These are phyloP conservation scores for Strix aluco DNA, from an alignment of 2,113 vertebrate genomes.

Conservation along the genomic window DNA sequence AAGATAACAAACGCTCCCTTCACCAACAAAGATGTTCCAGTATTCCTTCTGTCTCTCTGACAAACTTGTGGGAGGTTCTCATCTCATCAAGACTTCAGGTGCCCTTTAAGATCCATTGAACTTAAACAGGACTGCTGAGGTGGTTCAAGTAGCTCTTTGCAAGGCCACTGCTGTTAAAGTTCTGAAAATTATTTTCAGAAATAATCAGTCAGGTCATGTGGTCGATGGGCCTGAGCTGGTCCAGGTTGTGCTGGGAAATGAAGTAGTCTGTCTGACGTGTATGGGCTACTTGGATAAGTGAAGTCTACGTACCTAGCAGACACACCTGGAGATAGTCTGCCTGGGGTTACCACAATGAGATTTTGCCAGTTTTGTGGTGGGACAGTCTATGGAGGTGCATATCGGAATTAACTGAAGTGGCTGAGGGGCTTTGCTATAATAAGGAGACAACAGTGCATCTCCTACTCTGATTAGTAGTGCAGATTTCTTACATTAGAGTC, in stretches of 20 bases:
- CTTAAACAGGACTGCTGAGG: not conserved
- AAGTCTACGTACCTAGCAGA: not conserved
- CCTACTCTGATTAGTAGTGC: not conserved
- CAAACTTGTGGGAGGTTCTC: not conserved
- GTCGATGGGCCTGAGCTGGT: not conserved
- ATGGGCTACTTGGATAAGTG: not conserved
- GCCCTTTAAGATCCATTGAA: not conserved
- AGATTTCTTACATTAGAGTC: not conserved
- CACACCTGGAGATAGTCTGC: not conserved
- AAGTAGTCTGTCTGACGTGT: not conserved
- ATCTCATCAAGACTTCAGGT: not conserved
- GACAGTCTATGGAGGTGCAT: not conserved
- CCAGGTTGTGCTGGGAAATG: not conserved
- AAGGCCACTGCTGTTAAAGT: not conserved
- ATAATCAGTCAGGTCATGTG: not conserved
- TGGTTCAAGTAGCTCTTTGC: not conserved
- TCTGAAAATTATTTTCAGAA: not conserved
- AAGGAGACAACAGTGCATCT: not conserved
- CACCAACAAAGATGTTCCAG: fast-evolving
- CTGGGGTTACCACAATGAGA: not conserved
- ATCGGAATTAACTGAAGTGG: not conserved
- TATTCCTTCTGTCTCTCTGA: not conserved
- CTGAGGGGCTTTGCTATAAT: not conserved
- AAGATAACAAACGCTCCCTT: not conserved
- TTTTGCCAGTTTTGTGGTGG: not conserved